Evolutionary conservation across 2,113 vertebrate genomes (phyloP).

Genomic region (Callithrix jacchus): DNA sequence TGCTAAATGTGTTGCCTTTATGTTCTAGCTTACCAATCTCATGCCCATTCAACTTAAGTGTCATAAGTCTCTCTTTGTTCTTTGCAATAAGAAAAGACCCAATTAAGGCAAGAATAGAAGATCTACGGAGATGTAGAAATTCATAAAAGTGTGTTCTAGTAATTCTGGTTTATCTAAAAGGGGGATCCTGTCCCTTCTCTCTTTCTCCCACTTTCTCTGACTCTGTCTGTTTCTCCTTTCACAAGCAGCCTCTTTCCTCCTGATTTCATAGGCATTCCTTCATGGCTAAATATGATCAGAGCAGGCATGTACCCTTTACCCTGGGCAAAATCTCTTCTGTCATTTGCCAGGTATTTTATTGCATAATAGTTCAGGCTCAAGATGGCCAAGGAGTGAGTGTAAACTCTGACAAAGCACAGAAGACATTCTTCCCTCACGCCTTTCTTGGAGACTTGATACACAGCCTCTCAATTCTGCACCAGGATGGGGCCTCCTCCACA

Average conservation of each 20-base stretch:
- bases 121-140: neutral
- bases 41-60: neutral
- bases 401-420: neutral
- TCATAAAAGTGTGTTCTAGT: neutral
- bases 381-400: neutral
- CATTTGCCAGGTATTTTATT: neutral
- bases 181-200: neutral
- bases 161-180: neutral
- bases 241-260: neutral
- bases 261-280: neutral
- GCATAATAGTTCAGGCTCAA: neutral
- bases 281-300: neutral
- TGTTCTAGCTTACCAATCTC: neutral
- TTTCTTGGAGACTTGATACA: neutral
- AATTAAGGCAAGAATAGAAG: neutral
- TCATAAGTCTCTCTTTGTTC: neutral
- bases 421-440: neutral
- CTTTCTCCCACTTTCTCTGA: neutral
- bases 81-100: neutral
- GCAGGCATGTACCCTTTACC: neutral
- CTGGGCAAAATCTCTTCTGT: neutral
- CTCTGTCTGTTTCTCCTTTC: neutral
- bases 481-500: neutral
- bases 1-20: neutral
- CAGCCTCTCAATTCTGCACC: neutral